Conservation (phyloP, 2,888 invertebrate species). For the Chouioia cunea region DNA sequence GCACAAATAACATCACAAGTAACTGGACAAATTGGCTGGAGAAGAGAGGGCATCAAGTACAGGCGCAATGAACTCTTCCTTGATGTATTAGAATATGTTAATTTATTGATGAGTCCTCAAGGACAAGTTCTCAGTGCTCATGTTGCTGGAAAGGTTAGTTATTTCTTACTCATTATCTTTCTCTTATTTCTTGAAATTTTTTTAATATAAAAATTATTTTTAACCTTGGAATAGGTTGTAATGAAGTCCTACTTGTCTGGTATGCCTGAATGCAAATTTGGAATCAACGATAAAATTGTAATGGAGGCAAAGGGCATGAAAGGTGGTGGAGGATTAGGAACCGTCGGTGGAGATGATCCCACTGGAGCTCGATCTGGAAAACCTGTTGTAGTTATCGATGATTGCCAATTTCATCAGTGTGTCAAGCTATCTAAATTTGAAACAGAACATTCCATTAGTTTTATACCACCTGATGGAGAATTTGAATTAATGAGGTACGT, state of each 20-base stretch:
- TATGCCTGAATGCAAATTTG: conserved; percentile 99
- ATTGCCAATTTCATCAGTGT: conserved; percentile 99
- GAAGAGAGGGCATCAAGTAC: conserved; percentile 99
- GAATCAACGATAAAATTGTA: conserved; percentile 99
- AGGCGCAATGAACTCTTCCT: conserved; percentile 97
- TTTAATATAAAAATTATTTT: not conserved
- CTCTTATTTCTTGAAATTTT: not conserved
- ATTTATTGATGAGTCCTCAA: conserved; percentile 99
- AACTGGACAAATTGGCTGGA: conserved; percentile 98
- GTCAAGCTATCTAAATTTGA: conserved; percentile 99
- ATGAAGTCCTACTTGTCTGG: conserved; percentile 99
- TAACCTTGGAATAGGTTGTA: conserved; percentile 75
- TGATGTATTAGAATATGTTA: conserved; percentile 98
- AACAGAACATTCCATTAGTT: conserved; percentile 99
- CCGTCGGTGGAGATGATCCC: conserved; percentile 76
- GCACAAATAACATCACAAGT: conserved; percentile 99
- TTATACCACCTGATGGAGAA: conserved; percentile 99
- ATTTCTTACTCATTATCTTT: conserved; percentile 2
- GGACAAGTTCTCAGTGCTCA: conserved; percentile 98
- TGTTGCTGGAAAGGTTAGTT: conserved; percentile 88
- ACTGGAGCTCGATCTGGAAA: conserved; percentile 90
- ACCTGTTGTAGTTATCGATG: conserved; percentile 99
- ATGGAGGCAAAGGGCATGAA: conserved; percentile 95
- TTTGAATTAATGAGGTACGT: conserved; percentile 97
- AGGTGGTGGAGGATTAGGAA: conserved; percentile 73